Conservation (phyloP, 2,888 invertebrate species). For the Leucania comma region DNA sequence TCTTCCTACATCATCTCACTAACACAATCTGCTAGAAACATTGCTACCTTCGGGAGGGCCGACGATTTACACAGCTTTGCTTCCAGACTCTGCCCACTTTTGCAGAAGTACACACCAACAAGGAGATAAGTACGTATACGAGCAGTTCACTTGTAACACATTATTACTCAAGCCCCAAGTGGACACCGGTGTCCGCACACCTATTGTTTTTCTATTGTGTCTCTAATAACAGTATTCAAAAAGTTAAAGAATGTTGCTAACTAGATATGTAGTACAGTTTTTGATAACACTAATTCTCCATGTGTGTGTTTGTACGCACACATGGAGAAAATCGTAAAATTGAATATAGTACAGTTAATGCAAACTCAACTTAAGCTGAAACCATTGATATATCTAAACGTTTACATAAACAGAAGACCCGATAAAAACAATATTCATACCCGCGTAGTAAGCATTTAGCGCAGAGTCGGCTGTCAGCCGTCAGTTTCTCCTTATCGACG, state of each 20-base stretch:
- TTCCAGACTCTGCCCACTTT: constrained; percentile 7
- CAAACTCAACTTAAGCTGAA: background rate
- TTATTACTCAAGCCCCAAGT: too few relatives aligned
- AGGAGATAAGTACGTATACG: background rate
- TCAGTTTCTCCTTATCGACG: too few relatives aligned
- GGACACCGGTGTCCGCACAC: too few relatives aligned
- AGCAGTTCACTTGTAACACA: background rate
- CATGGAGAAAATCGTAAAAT: background rate
- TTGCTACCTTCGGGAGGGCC: constrained; percentile 33
- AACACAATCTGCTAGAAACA: constrained; percentile 27
- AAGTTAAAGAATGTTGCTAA: background rate
- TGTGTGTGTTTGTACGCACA: too few relatives aligned
- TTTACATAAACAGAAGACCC: background rate
- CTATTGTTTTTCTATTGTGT: too few relatives aligned
- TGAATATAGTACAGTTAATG: background rate
- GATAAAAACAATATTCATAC: background rate
- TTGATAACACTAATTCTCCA: background rate
- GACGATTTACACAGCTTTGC: constrained; percentile 39
- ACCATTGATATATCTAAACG: too few relatives aligned
- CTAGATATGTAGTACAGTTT: background rate
- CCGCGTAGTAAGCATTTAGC: background rate
- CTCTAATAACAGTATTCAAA: too few relatives aligned
- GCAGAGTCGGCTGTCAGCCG: background rate
- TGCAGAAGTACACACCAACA: background rate
- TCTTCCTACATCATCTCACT: constrained; percentile 27